Base-by-base conservation (phyloP, 2,113 vertebrate genomes). In the Gopherus evgoodei region DNA sequence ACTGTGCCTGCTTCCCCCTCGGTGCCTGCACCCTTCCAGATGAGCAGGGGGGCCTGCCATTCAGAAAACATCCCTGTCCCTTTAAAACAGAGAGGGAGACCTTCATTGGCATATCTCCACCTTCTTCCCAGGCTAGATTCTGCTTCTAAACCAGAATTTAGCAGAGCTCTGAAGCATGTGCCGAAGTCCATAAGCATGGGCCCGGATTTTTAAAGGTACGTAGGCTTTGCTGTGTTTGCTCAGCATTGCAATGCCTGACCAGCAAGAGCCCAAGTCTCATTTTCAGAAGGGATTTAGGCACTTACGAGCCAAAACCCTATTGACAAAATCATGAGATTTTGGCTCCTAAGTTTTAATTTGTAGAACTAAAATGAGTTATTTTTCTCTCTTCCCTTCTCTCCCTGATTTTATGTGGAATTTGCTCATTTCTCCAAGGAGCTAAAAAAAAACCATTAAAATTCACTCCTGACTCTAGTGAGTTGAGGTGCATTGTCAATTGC, bases 371-470 rank as follows among this genome's bases (percentile, higher is more conserved):
- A 81, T 80, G 87, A 86, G 84, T 88, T 96, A 76, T 88, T 95
- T 88, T 96, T 84, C 82, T 75, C 84, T 94, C 91, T 56, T 62
- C 85, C 49, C 81, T 81, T 93, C 87, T 90, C 91, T 76, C 75
- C 84, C 3, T 1, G 94, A 91, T 93, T 87, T 82, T 50, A 87
- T 14, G 52, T 78, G 92, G 93, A 93, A 94, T 91, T 79, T 85
- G 96, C 90, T 95, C 84, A 79, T 92, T 96, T 94, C 95, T 97
- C 94, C 69, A 76, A 95, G 93, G 94, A 96, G 94, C 93, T 93
- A 29, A 0, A 93, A 90, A 96, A 27, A 62, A 31, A 1, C 94
- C 96, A 93, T 96, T 96, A 89, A 93, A 91, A 93, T 96, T 95
- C 94, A 50, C 82, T 95, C 93, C 88, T 85, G 56, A 78, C 0